These are phyloP conservation scores for Chrysopilus asiliformis DNA, from an alignment of 2,888 invertebrate genomes.

Conservation along the genomic window DNA sequence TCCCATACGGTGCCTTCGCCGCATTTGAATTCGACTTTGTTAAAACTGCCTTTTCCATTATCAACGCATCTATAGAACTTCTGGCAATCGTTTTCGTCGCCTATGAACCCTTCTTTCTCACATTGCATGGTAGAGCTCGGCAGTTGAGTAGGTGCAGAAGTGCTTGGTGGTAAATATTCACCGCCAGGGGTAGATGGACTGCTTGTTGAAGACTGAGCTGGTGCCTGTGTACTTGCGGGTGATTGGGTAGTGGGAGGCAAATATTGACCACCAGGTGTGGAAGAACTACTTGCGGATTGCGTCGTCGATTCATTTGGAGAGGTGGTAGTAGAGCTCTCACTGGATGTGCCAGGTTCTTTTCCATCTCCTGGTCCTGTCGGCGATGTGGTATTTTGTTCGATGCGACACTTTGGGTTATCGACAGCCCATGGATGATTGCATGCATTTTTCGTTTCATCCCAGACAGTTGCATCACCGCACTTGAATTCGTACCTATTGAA, in stretches of 20 bases:
- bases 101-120: slow-evolving; percentile 25
- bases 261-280: too few relatives aligned
- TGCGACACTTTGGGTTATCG: slow-evolving; percentile 14
- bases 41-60: slow-evolving; percentile 29
- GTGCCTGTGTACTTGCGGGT: slow-evolving; percentile 1
- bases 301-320: slow-evolving; percentile 1
- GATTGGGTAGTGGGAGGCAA: slow-evolving; percentile 4
- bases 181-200: too few relatives aligned
- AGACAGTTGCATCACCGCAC: slow-evolving; percentile 38
- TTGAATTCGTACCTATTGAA: slow-evolving; percentile 35
- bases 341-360: neutral
- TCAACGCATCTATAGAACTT: slow-evolving; percentile 40
- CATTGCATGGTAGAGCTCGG: slow-evolving; percentile 22
- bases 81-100: slow-evolving; percentile 33
- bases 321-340: neutral
- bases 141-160: slow-evolving; percentile 27
- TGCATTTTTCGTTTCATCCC: slow-evolving; percentile 37
- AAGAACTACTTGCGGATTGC: too few relatives aligned
- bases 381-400: slow-evolving; percentile 11
- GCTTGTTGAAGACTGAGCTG: neutral
- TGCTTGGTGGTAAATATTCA: too few relatives aligned
- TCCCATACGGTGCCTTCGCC: slow-evolving; percentile 40
- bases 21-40: slow-evolving; percentile 36
- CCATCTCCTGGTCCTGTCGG: slow-evolving; percentile 3
- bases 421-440: slow-evolving; percentile 26